Conservation (phyloP, 2,113 vertebrate species). For the Chloroceryle aenea region DNA sequence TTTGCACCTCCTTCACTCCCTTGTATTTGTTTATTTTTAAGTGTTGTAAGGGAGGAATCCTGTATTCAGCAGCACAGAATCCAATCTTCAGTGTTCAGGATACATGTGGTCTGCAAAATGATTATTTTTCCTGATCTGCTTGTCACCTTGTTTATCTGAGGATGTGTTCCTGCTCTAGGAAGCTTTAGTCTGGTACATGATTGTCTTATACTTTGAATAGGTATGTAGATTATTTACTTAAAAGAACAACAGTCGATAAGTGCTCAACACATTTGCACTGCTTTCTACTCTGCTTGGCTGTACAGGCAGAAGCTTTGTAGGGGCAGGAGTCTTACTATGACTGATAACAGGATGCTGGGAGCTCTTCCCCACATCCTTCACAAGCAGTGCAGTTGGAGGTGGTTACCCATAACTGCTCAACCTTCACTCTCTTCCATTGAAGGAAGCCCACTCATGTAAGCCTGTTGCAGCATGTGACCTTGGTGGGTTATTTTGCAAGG, state of each 20-base stretch:
- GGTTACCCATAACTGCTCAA: not conserved
- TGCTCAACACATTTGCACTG: not conserved
- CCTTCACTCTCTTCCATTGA: not conserved
- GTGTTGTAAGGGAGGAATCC: not conserved
- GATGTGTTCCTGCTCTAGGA: not conserved
- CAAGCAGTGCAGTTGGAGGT: not conserved
- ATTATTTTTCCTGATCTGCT: not conserved
- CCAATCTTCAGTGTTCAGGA: not conserved
- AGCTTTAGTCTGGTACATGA: not conserved
- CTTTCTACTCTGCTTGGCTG: not conserved
- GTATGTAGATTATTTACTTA: not conserved
- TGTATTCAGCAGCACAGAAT: not conserved
- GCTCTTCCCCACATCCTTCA: not conserved
- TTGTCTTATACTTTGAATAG: not conserved
- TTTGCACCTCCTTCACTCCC: not conserved
- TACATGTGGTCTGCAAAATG: not conserved
- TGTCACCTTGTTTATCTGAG: not conserved
- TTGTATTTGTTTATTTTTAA: slow-evolving; percentile 4
- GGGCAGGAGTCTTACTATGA: not conserved
- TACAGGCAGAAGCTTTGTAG: not conserved
- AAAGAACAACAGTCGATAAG: not conserved
- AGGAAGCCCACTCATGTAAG: not conserved
- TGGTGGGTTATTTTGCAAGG: not conserved
- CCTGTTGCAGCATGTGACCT: not conserved
- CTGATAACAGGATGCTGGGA: not conserved